These are phyloP conservation scores for Teleiodes luculella DNA, from an alignment of 2,888 invertebrate genomes.

Conservation along the genomic window DNA sequence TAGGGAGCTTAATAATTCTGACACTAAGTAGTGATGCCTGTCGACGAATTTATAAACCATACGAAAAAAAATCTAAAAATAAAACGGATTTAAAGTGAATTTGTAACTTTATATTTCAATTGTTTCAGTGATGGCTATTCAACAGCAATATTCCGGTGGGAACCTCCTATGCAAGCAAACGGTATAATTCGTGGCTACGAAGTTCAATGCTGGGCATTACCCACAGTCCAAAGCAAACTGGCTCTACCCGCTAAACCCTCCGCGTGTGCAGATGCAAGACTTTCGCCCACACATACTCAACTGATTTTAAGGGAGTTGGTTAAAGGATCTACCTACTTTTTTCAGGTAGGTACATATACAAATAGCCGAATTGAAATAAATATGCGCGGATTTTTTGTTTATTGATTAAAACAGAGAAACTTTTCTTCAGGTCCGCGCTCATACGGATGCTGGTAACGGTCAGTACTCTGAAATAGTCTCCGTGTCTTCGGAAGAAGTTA, in stretches of 20 bases:
- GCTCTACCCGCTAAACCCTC: slow-evolving; percentile 56
- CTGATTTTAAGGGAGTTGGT: slow-evolving; percentile 77
- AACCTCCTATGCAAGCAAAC: slow-evolving; percentile 84
- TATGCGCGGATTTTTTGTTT: background rate
- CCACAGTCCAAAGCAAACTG: slow-evolving; percentile 25
- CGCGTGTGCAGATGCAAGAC: slow-evolving; percentile 73
- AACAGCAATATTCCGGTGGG: slow-evolving; percentile 88
- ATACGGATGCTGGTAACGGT: slow-evolving; percentile 88
- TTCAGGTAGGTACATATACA: slow-evolving; percentile 70
- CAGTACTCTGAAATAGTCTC: slow-evolving; percentile 81
- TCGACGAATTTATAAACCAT: no score
- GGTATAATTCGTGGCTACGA: slow-evolving; percentile 87
- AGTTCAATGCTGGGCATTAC: slow-evolving; percentile 82
- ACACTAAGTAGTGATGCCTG: no score
- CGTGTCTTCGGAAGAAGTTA: slow-evolving; percentile 81
- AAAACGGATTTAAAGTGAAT: no score
- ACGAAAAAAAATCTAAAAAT: no score
- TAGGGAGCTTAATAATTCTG: no score
- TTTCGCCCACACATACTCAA: slow-evolving; percentile 74
- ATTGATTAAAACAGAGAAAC: background rate
- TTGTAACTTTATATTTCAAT: background rate
- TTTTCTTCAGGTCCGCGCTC: slow-evolving; percentile 84
- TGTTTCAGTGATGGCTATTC: slow-evolving; percentile 54
- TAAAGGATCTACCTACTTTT: slow-evolving; percentile 82
- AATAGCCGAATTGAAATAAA: background rate